Conservation (phyloP, 2,797 vertebrate species). For the Halcyon smyrnensis region DNA sequence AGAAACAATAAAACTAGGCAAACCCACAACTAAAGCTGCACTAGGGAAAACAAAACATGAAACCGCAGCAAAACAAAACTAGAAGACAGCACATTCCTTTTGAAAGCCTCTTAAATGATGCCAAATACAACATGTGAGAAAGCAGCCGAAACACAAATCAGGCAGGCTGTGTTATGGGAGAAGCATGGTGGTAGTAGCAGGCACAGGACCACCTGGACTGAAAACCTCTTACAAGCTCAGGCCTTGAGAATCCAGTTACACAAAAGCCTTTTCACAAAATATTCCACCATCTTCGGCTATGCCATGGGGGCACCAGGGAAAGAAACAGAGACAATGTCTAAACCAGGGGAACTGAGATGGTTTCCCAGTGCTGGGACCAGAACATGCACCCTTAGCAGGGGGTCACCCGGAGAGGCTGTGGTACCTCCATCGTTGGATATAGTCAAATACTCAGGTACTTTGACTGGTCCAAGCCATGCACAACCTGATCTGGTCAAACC, state of each 20-base stretch:
- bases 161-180: neutral
- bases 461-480: neutral
- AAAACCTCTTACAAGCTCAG: neutral
- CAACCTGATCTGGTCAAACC: neutral
- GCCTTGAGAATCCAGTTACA: neutral
- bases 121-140: neutral
- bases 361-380: neutral
- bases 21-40: neutral
- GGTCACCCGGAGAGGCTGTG: neutral
- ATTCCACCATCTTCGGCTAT: neutral
- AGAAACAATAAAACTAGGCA: neutral
- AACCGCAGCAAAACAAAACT: neutral
- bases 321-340: neutral
- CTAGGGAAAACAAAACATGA: neutral
- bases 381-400: neutral
- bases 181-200: neutral
- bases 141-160: rapidly evolving
- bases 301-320: neutral
- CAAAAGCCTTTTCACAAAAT: neutral
- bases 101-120: neutral
- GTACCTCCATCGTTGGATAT: neutral
- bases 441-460: neutral
- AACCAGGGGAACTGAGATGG: neutral
- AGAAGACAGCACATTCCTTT: neutral
- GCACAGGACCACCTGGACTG: neutral